Conservation (phyloP, 2,113 vertebrate genomes). For the Acrocephalus kingi region DNA sequence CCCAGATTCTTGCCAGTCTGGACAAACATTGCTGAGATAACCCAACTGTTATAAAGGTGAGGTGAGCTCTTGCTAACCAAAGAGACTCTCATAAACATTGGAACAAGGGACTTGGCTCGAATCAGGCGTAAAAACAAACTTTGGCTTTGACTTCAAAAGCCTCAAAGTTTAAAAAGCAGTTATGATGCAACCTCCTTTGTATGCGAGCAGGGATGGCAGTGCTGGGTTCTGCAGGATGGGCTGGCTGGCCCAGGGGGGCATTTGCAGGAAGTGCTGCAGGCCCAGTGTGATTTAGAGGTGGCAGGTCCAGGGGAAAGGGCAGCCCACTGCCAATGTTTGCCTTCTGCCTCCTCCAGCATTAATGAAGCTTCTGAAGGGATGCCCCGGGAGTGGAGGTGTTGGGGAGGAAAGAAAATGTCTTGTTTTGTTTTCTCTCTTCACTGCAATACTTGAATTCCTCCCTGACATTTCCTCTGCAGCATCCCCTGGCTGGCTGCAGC, state of each 20-base stretch:
- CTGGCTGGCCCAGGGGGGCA: background rate
- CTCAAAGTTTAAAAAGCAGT: conserved; percentile 6
- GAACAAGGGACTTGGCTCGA: conserved; percentile 36
- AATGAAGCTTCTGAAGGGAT: background rate
- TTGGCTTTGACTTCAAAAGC: conserved; percentile 59
- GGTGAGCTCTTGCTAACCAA: background rate
- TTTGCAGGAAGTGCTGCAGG: background rate
- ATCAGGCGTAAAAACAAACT: conserved; percentile 35
- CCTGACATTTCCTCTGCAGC: background rate
- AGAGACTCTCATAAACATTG: conserved; percentile 20
- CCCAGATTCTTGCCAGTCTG: background rate
- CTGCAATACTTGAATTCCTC: background rate
- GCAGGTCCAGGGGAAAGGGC: background rate
- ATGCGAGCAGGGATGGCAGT: background rate
- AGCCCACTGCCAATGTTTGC: rapidly evolving
- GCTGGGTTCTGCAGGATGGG: background rate
- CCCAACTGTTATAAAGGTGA: background rate
- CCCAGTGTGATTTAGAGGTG: rapidly evolving
- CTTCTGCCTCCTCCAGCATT: background rate
- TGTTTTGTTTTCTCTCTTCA: background rate
- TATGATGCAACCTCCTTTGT: conserved; percentile 50
- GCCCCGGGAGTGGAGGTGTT: background rate
- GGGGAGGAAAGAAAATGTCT: background rate
- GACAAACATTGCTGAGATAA: background rate
- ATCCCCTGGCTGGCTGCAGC: background rate